These are phyloP conservation scores for Valencia hispanica DNA, from an alignment of 2,797 vertebrate genomes.

Conservation along the genomic window DNA sequence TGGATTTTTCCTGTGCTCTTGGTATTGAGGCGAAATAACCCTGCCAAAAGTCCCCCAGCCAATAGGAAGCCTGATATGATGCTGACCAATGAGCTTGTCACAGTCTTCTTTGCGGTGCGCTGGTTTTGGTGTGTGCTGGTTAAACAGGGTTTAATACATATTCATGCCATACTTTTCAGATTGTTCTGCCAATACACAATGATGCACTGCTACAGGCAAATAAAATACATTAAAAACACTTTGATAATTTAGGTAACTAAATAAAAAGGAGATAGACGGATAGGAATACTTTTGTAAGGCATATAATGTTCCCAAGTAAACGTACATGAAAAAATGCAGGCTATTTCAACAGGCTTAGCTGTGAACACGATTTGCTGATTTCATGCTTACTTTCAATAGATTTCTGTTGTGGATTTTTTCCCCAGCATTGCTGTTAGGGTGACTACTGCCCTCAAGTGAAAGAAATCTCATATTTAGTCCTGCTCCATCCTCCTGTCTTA, in stretches of 20 bases:
- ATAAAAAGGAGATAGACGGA: background rate
- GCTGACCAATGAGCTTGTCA: too few relatives aligned
- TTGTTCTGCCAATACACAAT: background rate
- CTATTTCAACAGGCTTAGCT: conserved; percentile 5
- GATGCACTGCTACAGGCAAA: background rate
- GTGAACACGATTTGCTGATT: conserved; percentile 21
- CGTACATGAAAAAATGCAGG: background rate
- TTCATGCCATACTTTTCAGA: background rate
- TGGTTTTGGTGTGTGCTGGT: too few relatives aligned
- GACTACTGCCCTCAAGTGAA: conserved; percentile 24
- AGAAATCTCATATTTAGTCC: conserved; percentile 22
- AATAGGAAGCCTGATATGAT: too few relatives aligned
- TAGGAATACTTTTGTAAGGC: background rate
- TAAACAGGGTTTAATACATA: background rate
- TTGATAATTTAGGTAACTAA: background rate
- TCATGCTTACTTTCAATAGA: conserved; percentile 42
- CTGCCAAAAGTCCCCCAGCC: too few relatives aligned
- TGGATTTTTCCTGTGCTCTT: too few relatives aligned
- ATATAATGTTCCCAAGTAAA: background rate
- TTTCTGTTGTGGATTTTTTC: conserved; percentile 36
- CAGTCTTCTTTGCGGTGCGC: too few relatives aligned
- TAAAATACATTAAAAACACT: background rate
- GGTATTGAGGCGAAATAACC: too few relatives aligned
- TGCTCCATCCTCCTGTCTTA: conserved; percentile 7
- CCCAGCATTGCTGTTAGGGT: conserved; percentile 35